Conservation (phyloP, 2,888 invertebrate species). For the Andrena fulva region DNA sequence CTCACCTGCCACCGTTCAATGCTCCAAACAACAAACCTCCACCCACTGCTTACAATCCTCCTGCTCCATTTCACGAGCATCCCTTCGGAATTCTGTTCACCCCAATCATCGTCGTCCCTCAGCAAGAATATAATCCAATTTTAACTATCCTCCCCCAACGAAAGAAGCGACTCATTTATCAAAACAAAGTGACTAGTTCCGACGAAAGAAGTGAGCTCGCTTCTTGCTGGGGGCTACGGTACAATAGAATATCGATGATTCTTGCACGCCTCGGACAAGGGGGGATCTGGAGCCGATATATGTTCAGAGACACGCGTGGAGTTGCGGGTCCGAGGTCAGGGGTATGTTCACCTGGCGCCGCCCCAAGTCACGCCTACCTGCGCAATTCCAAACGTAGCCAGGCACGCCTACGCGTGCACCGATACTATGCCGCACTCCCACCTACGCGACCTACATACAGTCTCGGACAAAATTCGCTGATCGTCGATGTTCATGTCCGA, state of each 20-base stretch:
- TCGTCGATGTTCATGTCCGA: conserved; percentile 23
- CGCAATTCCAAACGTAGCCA: conserved; percentile 76
- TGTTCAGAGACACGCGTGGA: conserved; percentile 75
- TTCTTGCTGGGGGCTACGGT: neutral
- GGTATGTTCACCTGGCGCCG: conserved; percentile 83
- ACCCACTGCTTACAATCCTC: too few species aligned
- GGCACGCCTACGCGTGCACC: conserved; percentile 81
- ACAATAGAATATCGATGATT: conserved; percentile 34
- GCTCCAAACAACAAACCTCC: too few species aligned
- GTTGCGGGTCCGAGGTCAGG: conserved; percentile 75
- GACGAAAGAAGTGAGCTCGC: neutral
- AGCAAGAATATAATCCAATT: too few species aligned
- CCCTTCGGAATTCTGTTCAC: too few species aligned
- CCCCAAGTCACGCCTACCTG: conserved; percentile 84
- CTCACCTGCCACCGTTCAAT: too few species aligned
- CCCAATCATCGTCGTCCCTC: too few species aligned
- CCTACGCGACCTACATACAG: conserved; percentile 58
- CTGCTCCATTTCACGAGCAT: too few species aligned
- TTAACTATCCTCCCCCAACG: too few species aligned
- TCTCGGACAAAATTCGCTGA: conserved; percentile 50
- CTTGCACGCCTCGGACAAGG: conserved; percentile 32
- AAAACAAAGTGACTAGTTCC: conserved; percentile 2
- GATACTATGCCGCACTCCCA: conserved; percentile 57
- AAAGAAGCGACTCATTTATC: neutral
- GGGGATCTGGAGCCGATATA: conserved; percentile 51